phyloP scores from a whole-genome alignment of 2,888 invertebrate genomes.

The Agonopterix alstromeriana region DNA sequence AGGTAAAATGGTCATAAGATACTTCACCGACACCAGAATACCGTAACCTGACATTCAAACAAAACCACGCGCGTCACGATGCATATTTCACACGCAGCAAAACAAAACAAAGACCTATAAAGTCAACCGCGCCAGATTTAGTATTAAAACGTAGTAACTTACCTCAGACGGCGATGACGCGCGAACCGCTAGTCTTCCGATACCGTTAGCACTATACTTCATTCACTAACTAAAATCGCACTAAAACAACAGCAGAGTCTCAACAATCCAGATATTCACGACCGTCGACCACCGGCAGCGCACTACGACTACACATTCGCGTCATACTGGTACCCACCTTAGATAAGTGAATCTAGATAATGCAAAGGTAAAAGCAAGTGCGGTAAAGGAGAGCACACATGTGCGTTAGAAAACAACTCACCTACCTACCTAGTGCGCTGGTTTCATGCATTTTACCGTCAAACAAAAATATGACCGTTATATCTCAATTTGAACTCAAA shows the following conservation, averaged over 20 bases:
- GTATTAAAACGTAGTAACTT: constrained; percentile 1
- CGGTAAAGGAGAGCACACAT: constrained; percentile 30
- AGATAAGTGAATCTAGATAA: constrained; percentile 69
- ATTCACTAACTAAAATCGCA: constrained; percentile 27
- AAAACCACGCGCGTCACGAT: background rate
- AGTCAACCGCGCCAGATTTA: background rate
- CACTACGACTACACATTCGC: constrained; percentile 47
- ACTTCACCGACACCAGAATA: background rate
- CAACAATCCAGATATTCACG: constrained; percentile 19
- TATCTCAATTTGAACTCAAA: no score
- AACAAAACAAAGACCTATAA: constrained; percentile 4
- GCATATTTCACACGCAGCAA: constrained; percentile 2
- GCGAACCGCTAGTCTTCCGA: background rate
- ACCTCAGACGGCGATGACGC: constrained; percentile 1
- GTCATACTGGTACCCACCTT: constrained; percentile 25
- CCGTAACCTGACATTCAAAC: constrained; percentile 5
- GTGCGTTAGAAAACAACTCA: background rate
- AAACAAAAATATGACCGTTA: no score
- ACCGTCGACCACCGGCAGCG: constrained; percentile 46
- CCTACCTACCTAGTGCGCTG: no score
- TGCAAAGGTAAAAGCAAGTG: constrained; percentile 50
- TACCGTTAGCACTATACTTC: constrained; percentile 16
- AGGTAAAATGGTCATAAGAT: no score
- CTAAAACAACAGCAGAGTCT: constrained; percentile 2
- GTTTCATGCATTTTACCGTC: no score